Evolutionary conservation across 1,140 invertebrate genomes (phyloP).

Genomic region (Yoshiicerus persimilis): DNA sequence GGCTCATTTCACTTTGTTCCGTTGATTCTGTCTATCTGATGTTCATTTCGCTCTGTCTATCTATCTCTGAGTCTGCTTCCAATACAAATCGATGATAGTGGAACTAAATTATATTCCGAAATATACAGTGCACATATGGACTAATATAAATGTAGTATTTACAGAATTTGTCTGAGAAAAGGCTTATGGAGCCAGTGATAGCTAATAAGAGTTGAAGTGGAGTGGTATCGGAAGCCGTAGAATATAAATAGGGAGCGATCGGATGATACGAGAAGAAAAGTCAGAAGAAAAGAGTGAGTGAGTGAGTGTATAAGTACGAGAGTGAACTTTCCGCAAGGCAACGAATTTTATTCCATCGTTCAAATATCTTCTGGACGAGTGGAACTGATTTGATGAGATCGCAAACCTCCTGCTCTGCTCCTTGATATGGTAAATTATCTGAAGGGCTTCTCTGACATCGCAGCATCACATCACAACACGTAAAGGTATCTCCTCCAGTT

Average conservation of each 20-base stretch:
- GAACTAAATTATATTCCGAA: background rate
- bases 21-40: background rate
- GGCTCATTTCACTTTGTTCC: background rate
- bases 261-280: background rate
- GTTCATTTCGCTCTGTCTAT: background rate
- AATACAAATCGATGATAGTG: background rate
- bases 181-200: background rate
- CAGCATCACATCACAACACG: background rate
- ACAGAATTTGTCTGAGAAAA: background rate
- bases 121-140: background rate
- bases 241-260: background rate
- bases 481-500: background rate
- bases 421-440: constrained; percentile 15
- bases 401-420: background rate
- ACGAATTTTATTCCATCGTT: background rate
- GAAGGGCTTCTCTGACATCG: background rate
- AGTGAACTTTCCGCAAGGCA: background rate
- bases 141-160: background rate
- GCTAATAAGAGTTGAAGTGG: background rate
- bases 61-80: background rate
- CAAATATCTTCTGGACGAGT: background rate
- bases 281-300: background rate
- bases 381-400: constrained; percentile 11
- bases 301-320: background rate
- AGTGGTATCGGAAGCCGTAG: too few relatives aligned